Evolutionary conservation across 1,140 invertebrate species (phyloP), one percentile per base, ranked within the genome.

Genomic region (Orchestia grillus): DNA sequence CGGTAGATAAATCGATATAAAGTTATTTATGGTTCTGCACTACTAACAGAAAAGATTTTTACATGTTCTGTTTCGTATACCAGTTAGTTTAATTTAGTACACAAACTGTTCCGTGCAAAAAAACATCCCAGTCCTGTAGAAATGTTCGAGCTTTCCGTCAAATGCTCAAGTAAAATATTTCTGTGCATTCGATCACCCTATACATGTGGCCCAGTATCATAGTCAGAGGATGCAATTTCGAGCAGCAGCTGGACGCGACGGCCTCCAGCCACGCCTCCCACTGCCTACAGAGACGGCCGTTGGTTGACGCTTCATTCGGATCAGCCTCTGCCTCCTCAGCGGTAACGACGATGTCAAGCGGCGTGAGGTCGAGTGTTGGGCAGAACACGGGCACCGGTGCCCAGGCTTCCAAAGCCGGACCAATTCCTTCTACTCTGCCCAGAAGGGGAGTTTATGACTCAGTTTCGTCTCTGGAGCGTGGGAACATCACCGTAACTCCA

Each of bases 401-500:
- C 8, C 92, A 94, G 43, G 40, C 44, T 0, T 11, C 44, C 36
- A 94, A 94, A 94, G 0, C 44, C 44, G 92, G 43, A 44, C 0
- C 43, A 15, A 94, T 15, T n/a, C 44, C 92, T n/a, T 94, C 92
- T 11, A 94, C 92, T 44, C 92, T 94, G 36, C 92, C 92, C 36
- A 94, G 92, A 94, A 94, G 92, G 47, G 44, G 44, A 19, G 44
- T 94, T 44, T n/a, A 45, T 28, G 92, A 94, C 92, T 44, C 36
- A 0, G 44, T 47, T 45, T 47, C 43, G 19, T 94, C 44, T n/a
- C 44, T 44, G 40, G 92, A 94, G 19, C 8, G 43, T 40, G 92
- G 92, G 28, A 90, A 28, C 28, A 42, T 42, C 41, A 42, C 41
- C 8, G n/a, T 36, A 41, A 44, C 43, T 0, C 4, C 88, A 1